Base-by-base conservation (phyloP, 2,113 vertebrate species). In the Calyptommatus sinebrachiatus region DNA sequence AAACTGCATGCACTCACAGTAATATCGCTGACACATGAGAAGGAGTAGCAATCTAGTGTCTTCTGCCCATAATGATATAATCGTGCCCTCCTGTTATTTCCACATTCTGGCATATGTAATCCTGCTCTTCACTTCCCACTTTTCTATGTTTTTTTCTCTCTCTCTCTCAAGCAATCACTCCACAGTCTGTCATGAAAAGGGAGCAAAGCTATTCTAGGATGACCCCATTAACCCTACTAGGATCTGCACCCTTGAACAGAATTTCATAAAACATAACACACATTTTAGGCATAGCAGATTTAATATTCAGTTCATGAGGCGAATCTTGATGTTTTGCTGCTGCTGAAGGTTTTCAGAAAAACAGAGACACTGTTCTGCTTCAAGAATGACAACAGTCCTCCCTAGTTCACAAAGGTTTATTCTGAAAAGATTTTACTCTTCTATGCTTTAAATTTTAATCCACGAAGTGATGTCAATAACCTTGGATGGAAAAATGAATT, bases 221-320 rank as follows among this genome's bases (percentile, higher is more conserved):
- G 60, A 71, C 67, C 76, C 77, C 31, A 70, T 76, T 79, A 22
- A 0, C 8, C 1, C 28, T 76, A 41, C 5, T 18, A 81, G 31
- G 48, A 61, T 35, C 26, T 70, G 16, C 3, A 24, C 62, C 78
- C 70, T 67, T 78, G 70, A 21, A 68, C 4, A 61, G 79, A 77
- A 71, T 82, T 87, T 83, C 2, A 29, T 67, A 72, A 1, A 71
- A n/a, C 66, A 79, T 66, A n/a, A 41, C 62, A 75, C 67, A 71
- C 74, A 67, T 20, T 75, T 7, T 24, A 75, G 4, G 24, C 53
- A 69, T 68, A 78, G 10, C 72, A 29, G 1, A 71, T 28, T 83
- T 48, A 73, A 18, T 79, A 2, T 26, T 71, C 68, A 53, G 2
- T 2, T 68, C 67, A 78, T 73, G 65, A 79, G 45, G 26, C 69